Conservation (phyloP, 2,888 invertebrate species). For the Celastrina argiolus region DNA sequence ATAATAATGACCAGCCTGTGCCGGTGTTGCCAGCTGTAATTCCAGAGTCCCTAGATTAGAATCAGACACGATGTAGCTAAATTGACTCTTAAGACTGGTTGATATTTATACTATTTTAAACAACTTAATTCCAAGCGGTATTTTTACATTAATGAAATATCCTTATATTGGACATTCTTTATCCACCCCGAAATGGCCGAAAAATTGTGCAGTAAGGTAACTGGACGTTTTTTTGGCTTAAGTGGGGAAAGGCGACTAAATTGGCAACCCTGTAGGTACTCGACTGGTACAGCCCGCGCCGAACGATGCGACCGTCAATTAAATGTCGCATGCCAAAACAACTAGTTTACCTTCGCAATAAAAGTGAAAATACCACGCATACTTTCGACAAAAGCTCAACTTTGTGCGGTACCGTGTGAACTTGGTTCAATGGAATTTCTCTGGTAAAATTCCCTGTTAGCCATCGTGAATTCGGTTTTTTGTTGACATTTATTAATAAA, state of each 20-base stretch:
- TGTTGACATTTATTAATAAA: constrained; percentile 11
- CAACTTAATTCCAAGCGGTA: background rate
- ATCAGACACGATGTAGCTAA: background rate
- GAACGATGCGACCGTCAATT: background rate
- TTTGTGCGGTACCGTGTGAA: constrained; percentile 23
- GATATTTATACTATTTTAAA: background rate
- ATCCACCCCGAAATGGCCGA: too few species aligned
- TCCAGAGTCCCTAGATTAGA: background rate
- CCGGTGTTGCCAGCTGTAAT: constrained; percentile 18
- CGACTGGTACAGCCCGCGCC: background rate
- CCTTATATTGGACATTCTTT: background rate
- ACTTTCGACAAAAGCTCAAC: constrained; percentile 24
- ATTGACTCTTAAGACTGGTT: background rate
- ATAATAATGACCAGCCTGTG: constrained; percentile 48
- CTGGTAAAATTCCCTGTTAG: constrained; percentile 28
- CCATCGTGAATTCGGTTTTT: constrained; percentile 25
- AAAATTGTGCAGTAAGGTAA: too few species aligned
- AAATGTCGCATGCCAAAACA: constrained; percentile 20
- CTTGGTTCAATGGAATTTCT: constrained; percentile 33
- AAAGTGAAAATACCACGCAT: constrained; percentile 28
- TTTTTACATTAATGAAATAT: background rate
- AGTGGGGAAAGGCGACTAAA: background rate
- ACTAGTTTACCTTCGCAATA: constrained; percentile 29
- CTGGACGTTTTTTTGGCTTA: background rate
- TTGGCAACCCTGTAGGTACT: constrained; percentile 5